These are phyloP conservation scores for Nymphalis polychloros DNA, from an alignment of 2,888 invertebrate genomes.

Conservation along the genomic window DNA sequence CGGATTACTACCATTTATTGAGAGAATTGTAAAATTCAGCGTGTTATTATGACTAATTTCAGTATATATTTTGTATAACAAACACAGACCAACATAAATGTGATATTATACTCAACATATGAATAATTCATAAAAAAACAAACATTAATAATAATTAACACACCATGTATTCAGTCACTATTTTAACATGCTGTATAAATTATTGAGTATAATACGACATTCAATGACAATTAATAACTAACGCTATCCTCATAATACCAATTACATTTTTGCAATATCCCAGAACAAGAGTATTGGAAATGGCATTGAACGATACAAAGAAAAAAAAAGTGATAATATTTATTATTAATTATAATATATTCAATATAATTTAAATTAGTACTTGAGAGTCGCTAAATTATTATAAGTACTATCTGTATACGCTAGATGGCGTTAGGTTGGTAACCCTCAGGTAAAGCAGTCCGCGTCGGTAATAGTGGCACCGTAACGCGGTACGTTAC, in stretches of 20 bases:
- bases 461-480: no score
- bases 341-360: no score
- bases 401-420: no score
- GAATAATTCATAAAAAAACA: neutral
- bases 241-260: neutral
- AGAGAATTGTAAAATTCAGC: constrained; percentile 9
- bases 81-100: constrained; percentile 17
- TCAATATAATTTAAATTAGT: no score
- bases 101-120: neutral
- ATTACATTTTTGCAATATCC: neutral
- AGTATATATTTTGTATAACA: constrained; percentile 18
- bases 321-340: no score
- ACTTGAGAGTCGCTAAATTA: no score
- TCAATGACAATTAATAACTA: neutral
- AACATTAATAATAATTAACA: neutral
- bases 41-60: constrained; percentile 21
- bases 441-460: no score
- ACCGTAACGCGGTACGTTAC: no score
- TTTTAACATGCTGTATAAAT: neutral
- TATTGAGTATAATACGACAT: neutral
- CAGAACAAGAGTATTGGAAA: neutral
- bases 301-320: neutral
- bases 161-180: neutral
- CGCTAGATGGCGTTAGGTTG: no score
- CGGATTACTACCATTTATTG: neutral